Percentiles rank a stretch among this genome's conserved stretches.
Evolutionary conservation across 2,113 vertebrate genomes (phyloP).

Genomic region (human): GRCh38 chr5:32833501-32834000

Average conservation of each 20-base stretch:
- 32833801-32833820: not conserved
- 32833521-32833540: not conserved
- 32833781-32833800: not conserved
- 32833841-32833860: not conserved
- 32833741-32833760: not conserved
- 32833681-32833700: not conserved
- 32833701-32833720: not conserved
- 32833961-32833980: constrained; percentile 1
- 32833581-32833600: not conserved
- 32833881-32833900: not conserved
- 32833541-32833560: not conserved
- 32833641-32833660: not conserved
- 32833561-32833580: not conserved
- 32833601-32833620: not conserved
- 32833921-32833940: not conserved
- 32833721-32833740: not conserved
- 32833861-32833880: not conserved
- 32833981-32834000: not conserved
- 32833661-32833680: not conserved
- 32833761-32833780: not conserved
- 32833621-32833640: not conserved
- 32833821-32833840: not conserved
- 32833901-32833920: not conserved
- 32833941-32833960: not conserved
- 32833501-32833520: not conserved